These are phyloP conservation scores for Thysanoteuthis rhombus DNA, from an alignment of 2,888 invertebrate genomes.

Conservation along the genomic window DNA sequence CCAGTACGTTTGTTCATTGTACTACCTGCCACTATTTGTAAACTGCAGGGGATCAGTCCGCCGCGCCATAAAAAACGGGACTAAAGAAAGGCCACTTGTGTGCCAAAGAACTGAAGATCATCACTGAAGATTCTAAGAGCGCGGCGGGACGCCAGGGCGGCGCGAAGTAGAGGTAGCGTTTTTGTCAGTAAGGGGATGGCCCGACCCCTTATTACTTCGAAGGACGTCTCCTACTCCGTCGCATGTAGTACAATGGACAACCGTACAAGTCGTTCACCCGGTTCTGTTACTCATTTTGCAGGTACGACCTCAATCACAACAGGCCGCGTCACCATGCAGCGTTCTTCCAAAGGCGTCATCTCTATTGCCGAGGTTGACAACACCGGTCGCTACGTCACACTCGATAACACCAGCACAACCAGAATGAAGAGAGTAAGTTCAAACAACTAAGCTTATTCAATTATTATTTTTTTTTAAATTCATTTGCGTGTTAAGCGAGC, in stretches of 20 bases:
- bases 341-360: not conserved
- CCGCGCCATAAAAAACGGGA: not conserved
- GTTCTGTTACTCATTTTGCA: not conserved
- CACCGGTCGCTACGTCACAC: constrained; percentile 13
- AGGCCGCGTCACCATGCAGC: constrained; percentile 26
- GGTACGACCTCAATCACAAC: constrained; percentile 17
- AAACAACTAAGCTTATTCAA: no score
- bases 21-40: not conserved
- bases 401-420: constrained; percentile 18
- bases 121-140: not conserved
- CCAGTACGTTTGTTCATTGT: not conserved
- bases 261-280: not conserved
- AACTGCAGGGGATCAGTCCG: not conserved
- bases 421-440: constrained; percentile 18
- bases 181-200: not conserved
- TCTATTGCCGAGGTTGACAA: constrained; percentile 22
- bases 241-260: not conserved
- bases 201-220: not conserved
- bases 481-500: no score
- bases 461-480: no score
- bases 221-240: not conserved
- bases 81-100: not conserved
- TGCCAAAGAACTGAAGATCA: not conserved
- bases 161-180: not conserved
- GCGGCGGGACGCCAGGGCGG: not conserved